Evolutionary conservation across 2,888 invertebrate genomes (phyloP), one percentile per base, ranked within the genome.

Genomic region (Drosophila tanythrix): DNA sequence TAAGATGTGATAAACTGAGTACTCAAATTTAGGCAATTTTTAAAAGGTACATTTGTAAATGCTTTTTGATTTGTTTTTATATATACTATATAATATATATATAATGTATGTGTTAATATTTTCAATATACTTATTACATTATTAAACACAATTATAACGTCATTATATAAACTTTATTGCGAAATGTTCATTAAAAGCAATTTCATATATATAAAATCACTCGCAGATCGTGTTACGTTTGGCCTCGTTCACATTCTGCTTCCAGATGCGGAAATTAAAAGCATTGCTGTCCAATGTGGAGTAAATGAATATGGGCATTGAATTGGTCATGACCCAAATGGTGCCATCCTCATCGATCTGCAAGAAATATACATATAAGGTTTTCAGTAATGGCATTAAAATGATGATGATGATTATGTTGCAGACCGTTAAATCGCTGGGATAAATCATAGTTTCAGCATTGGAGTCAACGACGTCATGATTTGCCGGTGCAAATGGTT

Each of bases 261-360:
- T 93, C 94, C 94, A 96, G 53, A 96, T 92, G 60, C 94, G 94
- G 91, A 96, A 96, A 91, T 96, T 96, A 61, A 94, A 94, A 18
- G 94, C 92, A 64, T 94, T 93, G 0, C 94, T 93, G 87, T 96
- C 94, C 15, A 96, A 91, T 2, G 92, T 92, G 0, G 95, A 94
- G 87, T 96, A 96, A 0, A 95, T 94, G 85, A 95, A 96, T 2
- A 94, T 93, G 0, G 96, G 96, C 91, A 96, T 94, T 0, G 94
- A 94, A 90, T 96, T 96, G 0, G 95, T 94, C 87, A 96, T 94
- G 18, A 96, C 93, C 95, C 96, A 96, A 10, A 96, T 94, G 60
- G 94, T 94, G 65, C 94, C 94, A n/a, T 94, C 94, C 1, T 94
- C 94, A n/a, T 94, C 94, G 51, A 96, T 94, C 92, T 95, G 35